Evolutionary conservation across 2,113 vertebrate species (phyloP).

Genomic region (Stigmatopora argus): DNA sequence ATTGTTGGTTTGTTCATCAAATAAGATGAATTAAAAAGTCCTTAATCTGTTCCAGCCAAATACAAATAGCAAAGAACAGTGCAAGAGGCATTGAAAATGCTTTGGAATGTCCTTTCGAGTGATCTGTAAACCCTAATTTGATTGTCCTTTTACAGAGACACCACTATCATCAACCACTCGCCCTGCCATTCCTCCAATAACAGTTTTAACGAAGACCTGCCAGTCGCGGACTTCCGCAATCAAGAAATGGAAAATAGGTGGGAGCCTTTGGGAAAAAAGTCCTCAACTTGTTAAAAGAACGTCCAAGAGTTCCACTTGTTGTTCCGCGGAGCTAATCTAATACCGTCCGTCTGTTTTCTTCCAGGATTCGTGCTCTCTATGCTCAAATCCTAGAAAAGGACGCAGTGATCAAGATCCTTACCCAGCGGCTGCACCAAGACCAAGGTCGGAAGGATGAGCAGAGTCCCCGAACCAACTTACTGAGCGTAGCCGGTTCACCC

Average conservation of each 20-base stretch:
- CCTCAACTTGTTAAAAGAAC: too few relatives aligned
- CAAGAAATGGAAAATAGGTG: constrained; percentile 98
- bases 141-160: constrained; percentile 72
- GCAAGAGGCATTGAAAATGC: too few relatives aligned
- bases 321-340: constrained; percentile 2
- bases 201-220: constrained; percentile 92
- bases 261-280: background rate
- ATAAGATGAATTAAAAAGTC: background rate
- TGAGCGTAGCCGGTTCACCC: constrained; percentile 51
- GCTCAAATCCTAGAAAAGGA: constrained; percentile 97
- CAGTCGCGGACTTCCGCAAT: constrained; percentile 82
- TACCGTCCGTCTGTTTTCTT: background rate
- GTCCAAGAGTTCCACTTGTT: background rate
- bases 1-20: background rate
- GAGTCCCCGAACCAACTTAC: constrained; percentile 29
- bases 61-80: too few relatives aligned
- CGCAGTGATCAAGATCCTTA: constrained; percentile 91
- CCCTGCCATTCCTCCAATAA: constrained; percentile 90
- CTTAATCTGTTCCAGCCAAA: too few relatives aligned
- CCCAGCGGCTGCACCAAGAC: constrained; percentile 85
- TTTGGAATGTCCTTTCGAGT: background rate
- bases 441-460: constrained; percentile 69
- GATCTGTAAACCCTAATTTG: constrained; percentile 7
- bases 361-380: constrained; percentile 87
- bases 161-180: constrained; percentile 96